These are phyloP conservation scores for Centrocercus urophasianus DNA, from an alignment of 2,113 vertebrate species.

Conservation along the genomic window DNA sequence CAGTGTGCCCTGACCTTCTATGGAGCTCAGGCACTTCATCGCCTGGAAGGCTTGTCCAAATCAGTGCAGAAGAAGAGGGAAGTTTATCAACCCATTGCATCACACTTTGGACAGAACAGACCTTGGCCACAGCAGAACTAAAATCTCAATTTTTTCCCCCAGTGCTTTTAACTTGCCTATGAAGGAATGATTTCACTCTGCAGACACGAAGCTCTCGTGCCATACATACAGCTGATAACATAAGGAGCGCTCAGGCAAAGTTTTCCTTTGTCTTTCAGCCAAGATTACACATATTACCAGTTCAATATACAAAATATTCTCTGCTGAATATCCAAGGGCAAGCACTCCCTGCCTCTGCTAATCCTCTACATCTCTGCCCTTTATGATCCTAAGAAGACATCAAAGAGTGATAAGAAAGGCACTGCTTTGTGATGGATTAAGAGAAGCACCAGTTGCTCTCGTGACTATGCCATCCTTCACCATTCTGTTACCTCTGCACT, in stretches of 20 bases:
- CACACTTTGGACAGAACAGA: not conserved
- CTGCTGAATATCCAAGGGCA: conserved; percentile 36
- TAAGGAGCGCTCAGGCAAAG: not conserved
- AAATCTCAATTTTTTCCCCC: not conserved
- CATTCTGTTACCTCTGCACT: not conserved
- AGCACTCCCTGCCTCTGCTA: conserved; percentile 18
- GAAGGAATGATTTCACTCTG: not conserved
- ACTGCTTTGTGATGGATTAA: conserved; percentile 29
- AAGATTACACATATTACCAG: not conserved
- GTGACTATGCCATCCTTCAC: not conserved
- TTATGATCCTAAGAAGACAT: conserved; percentile 43
- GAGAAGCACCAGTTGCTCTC: not conserved
- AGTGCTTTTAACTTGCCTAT: not conserved
- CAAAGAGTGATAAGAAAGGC: conserved; percentile 38
- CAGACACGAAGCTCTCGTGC: not conserved
- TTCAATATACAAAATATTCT: conserved; percentile 27
- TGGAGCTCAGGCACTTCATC: not conserved
- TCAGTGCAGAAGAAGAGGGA: not conserved
- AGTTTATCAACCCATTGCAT: not conserved
- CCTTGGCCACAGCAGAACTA: not conserved
- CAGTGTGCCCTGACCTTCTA: not conserved
- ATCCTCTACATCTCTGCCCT: conserved; percentile 40
- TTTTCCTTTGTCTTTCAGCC: conserved; percentile 32
- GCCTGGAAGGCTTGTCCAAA: not conserved
- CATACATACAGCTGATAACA: not conserved